Percentiles rank a stretch among this genome's conserved stretches.
Evolutionary conservation across 2,113 vertebrate species (phyloP).

Genomic region (Phasianus colchicus): DNA sequence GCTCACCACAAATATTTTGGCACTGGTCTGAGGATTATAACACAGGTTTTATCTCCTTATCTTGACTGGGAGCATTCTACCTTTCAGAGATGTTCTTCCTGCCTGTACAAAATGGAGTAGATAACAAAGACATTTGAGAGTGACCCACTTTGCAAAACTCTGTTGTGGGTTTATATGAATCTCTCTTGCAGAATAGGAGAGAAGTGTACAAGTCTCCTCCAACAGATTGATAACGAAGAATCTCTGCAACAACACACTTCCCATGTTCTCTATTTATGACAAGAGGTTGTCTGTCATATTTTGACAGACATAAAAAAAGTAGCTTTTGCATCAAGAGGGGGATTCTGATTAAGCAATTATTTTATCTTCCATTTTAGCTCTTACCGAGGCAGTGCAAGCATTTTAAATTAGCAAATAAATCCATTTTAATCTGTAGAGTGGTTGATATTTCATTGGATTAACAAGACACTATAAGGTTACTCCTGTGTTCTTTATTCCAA

Average conservation of each 20-base stretch:
- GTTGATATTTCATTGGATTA: not conserved
- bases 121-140: not conserved
- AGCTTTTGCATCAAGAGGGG: not conserved
- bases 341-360: constrained; percentile 20
- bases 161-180: not conserved
- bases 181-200: not conserved
- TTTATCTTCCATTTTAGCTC: constrained; percentile 1
- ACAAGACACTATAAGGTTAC: not conserved
- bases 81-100: not conserved
- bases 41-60: not conserved
- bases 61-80: not conserved
- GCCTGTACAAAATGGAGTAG: not conserved
- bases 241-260: not conserved
- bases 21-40: not conserved
- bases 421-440: not conserved
- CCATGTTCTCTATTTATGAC: not conserved
- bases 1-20: too few relatives aligned
- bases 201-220: not conserved
- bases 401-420: constrained; percentile 6
- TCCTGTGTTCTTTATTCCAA: not conserved
- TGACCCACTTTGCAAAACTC: not conserved
- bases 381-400: not conserved
- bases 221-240: not conserved
- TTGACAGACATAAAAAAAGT: not conserved
- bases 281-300: not conserved